Conservation (phyloP, 92 coral and sea anemone species). For the Umimayanthus kanabou region DNA sequence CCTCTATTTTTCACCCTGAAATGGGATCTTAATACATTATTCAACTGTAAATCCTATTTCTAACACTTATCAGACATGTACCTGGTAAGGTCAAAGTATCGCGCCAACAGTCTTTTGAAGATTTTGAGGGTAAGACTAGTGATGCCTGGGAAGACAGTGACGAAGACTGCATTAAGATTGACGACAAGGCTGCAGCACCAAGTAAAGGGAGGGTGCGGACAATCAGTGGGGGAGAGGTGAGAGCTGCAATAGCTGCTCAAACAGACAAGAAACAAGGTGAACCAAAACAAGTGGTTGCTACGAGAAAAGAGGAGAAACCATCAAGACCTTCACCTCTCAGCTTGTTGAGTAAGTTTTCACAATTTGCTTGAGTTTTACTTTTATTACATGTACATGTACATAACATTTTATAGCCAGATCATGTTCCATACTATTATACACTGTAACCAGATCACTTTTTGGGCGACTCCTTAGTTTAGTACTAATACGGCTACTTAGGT, state of each 20-base stretch:
- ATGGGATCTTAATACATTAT: no score
- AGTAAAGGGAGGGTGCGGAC: conserved; percentile 64
- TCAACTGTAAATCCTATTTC: background rate
- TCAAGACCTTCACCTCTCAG: conserved; percentile 88
- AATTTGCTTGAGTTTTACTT: background rate
- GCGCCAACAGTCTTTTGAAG: conserved; percentile 84
- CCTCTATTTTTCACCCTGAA: background rate
- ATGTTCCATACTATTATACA: no score
- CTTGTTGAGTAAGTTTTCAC: conserved; percentile 64
- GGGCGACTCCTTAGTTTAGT: no score
- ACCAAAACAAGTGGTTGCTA: conserved; percentile 24
- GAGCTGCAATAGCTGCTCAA: conserved; percentile 73
- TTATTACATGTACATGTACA: background rate
- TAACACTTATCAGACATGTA: conserved; percentile 40
- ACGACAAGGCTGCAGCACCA: conserved; percentile 37
- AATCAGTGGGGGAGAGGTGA: conserved; percentile 89
- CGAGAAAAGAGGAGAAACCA: conserved; percentile 57
- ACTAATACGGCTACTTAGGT: no score
- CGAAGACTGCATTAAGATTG: conserved; percentile 77
- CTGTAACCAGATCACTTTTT: no score
- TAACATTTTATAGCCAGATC: no score
- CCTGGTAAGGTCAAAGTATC: conserved; percentile 72
- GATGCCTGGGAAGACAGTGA: conserved; percentile 98
- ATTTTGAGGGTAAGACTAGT: conserved; percentile 86
- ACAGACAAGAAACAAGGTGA: conserved; percentile 51